Evolutionary conservation across 2,888 invertebrate species (phyloP), one percentile per base, ranked within the genome.

Genomic region (Gortyna flavago): DNA sequence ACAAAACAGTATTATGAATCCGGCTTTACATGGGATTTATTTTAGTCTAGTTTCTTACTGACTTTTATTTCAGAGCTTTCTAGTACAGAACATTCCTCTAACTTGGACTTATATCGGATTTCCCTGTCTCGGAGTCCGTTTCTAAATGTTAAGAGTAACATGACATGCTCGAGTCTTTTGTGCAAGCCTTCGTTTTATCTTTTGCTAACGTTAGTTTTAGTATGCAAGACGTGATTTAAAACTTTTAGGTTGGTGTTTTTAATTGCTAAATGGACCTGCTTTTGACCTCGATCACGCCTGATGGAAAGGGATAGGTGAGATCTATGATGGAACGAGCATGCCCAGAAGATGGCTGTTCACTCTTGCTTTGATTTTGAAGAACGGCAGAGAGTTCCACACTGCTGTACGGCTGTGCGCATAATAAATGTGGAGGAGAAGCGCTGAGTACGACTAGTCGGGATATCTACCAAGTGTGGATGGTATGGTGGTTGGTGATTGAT

Each of bases 141-240:
- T 70, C 84, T 67, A 41, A 75, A 71, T 80, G 80, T 84, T 74
- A 61, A 84, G 80, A 73, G 66, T 71, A 70, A 79, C 80, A 71
- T 74, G 83, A 83, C 78, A 74, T 61, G 80, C 57, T 71, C 67
- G 13, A 68, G 80, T 64, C 67, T 64, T 84, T 68, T 74, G 67
- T 71, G 38, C 25, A 74, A 82, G 65, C 44, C 69, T 77, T 44
- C 44, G 54, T 68, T 75, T 74, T 84, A 72, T 83, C 83, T 83
- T 66, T 70, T 54, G 9, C 35, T 81, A 59, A 64, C 76, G 69
- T 69, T 51, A 32, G 29, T 80, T 51, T 64, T 61, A 54, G 41
- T 35, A 32, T 13, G 41, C 29, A 54, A 59, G 29, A 77, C 48
- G 67, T 64, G 48, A 48, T 64, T 79, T 67, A 41, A 66, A 80